A percentile compares a stretch with the other conserved stretches of the same genome.
Conservation (phyloP, 64 coral and sea anemone genomes). For the Montipora capricornis region DNA sequence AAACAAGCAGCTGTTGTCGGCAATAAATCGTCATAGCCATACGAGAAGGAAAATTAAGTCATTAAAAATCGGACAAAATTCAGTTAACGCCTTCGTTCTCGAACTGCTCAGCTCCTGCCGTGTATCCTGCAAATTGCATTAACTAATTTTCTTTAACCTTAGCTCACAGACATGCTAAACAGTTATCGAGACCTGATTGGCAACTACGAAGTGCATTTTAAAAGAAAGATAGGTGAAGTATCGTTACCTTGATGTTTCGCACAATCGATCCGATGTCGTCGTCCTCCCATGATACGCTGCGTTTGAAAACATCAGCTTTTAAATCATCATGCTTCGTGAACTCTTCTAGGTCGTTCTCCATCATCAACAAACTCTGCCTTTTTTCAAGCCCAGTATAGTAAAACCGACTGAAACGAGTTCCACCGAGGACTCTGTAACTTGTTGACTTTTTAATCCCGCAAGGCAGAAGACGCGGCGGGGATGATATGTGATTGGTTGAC, state of each 20-base stretch:
- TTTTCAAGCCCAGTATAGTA: not conserved
- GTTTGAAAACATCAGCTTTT: not conserved
- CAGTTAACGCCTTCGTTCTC: no score
- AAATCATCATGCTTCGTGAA: not conserved
- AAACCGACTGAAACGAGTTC: not conserved
- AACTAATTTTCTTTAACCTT: no score
- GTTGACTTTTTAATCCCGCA: slow-evolving; percentile 13
- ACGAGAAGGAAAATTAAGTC: no score
- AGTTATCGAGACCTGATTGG: no score
- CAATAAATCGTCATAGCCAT: no score
- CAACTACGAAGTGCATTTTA: no score
- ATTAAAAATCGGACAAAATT: no score
- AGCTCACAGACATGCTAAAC: no score
- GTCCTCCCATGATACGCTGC: slow-evolving; percentile 23
- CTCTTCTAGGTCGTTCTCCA: not conserved
- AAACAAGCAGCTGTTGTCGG: no score
- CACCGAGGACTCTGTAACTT: not conserved
- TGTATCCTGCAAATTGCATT: no score
- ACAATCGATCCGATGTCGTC: slow-evolving; percentile 66
- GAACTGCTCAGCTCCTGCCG: no score
- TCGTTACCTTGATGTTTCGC: slow-evolving; percentile 66
- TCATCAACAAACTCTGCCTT: not conserved
- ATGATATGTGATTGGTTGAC: slow-evolving; percentile 32
- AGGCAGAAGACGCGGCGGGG: slow-evolving; percentile 26
- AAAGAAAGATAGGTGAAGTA: no score